phyloP scores from a whole-genome alignment of 2,888 invertebrate species.

The Stenchaetothrips biformis region DNA sequence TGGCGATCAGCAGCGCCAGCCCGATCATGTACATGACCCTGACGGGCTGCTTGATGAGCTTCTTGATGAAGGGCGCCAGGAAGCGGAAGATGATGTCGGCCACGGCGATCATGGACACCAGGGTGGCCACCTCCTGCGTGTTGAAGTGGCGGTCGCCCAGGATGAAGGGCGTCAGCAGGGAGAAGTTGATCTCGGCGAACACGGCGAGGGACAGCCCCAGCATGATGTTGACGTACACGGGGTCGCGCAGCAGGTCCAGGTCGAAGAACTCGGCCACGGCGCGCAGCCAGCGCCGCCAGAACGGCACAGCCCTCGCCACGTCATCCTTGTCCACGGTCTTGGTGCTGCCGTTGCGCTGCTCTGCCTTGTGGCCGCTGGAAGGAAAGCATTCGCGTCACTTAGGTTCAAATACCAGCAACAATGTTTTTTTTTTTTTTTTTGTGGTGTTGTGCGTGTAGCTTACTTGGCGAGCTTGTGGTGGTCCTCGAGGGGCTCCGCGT shows the following conservation, averaged over 20 bases:
- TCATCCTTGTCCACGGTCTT: not conserved
- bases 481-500: not conserved
- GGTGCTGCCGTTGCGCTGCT: not conserved
- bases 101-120: constrained; percentile 59
- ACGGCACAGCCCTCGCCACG: not conserved
- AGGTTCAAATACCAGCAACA: too few species aligned
- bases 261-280: constrained; percentile 57
- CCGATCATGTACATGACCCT: constrained; percentile 59
- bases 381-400: too few species aligned
- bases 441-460: too few species aligned
- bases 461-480: not conserved
- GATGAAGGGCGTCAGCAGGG: constrained; percentile 61
- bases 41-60: constrained; percentile 57
- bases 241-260: constrained; percentile 60
- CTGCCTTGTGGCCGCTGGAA: not conserved
- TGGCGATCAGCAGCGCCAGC: constrained; percentile 55
- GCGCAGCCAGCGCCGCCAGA: constrained; percentile 29
- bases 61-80: constrained; percentile 61
- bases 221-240: constrained; percentile 62
- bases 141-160: constrained; percentile 57
- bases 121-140: constrained; percentile 55
- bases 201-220: constrained; percentile 62
- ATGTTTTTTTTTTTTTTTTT: too few species aligned
- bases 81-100: constrained; percentile 48
- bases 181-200: constrained; percentile 66